phyloP scores from a whole-genome alignment of 2,888 invertebrate genomes.

The Stenodema calcarata region DNA sequence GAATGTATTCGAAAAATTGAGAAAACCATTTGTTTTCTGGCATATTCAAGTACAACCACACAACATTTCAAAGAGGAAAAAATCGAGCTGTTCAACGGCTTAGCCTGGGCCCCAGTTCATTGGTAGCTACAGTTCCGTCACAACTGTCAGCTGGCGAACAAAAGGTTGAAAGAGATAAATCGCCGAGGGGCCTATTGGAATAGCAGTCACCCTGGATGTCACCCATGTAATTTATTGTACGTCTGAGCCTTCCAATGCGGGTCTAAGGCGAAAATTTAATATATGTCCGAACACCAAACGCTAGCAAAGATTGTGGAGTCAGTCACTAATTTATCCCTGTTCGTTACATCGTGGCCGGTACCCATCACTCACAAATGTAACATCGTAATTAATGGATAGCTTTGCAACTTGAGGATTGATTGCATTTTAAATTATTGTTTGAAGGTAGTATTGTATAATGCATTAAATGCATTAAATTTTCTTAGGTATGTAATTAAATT shows the following conservation, averaged over 20 bases:
- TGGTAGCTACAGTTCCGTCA: background rate
- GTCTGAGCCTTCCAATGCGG: background rate
- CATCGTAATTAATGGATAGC: no score
- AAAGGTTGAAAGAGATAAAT: constrained; percentile 19
- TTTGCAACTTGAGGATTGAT: no score
- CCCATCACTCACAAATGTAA: background rate
- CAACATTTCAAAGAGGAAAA: background rate
- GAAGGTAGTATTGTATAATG: no score
- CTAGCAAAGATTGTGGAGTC: background rate
- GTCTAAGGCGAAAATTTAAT: background rate
- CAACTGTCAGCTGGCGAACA: background rate
- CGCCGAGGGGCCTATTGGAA: background rate
- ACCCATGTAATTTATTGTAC: background rate
- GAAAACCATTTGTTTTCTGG: no score
- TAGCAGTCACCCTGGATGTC: background rate
- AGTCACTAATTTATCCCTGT: background rate
- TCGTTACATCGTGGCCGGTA: background rate
- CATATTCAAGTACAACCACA: no score
- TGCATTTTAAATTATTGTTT: no score
- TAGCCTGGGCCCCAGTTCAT: background rate
- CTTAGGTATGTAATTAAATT: no score
- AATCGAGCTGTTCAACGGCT: background rate
- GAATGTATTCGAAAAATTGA: no score
- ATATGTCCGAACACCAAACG: background rate
- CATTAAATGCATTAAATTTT: no score